These are phyloP conservation scores for Polyodon spathula DNA, from an alignment of 2,113 vertebrate genomes.

Conservation along the genomic window DNA sequence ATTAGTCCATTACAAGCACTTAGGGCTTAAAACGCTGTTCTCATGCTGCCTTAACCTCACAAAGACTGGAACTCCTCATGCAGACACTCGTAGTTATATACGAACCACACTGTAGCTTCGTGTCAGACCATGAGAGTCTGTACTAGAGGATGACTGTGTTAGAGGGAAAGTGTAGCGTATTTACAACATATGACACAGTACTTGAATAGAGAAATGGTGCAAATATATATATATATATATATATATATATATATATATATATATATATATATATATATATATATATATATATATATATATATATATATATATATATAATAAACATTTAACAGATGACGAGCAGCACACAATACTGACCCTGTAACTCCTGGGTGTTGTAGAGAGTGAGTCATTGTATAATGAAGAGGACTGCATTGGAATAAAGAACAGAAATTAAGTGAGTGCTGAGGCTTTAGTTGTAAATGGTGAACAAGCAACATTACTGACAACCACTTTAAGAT, in stretches of 20 bases:
- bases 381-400: constrained; percentile 52
- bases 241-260: no score
- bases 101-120: constrained; percentile 81
- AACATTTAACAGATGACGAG: constrained; percentile 11
- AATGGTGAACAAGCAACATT: no score
- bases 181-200: neutral
- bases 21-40: no score
- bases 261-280: no score
- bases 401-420: constrained; percentile 49
- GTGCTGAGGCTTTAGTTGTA: neutral
- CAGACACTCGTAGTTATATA: constrained; percentile 40
- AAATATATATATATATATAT: no score
- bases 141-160: constrained; percentile 36
- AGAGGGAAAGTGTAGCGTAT: constrained; percentile 43
- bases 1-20: no score
- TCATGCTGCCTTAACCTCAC: neutral
- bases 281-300: no score
- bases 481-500: no score
- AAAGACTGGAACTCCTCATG: constrained; percentile 5
- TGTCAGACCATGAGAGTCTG: constrained; percentile 52
- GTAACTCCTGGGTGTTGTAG: constrained; percentile 43
- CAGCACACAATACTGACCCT: constrained; percentile 58
- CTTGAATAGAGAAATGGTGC: neutral
- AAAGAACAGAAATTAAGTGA: constrained; percentile 24
- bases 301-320: no score